These are phyloP conservation scores for Brachirus orientalis DNA, from an alignment of 2,113 vertebrate genomes.

Conservation along the genomic window DNA sequence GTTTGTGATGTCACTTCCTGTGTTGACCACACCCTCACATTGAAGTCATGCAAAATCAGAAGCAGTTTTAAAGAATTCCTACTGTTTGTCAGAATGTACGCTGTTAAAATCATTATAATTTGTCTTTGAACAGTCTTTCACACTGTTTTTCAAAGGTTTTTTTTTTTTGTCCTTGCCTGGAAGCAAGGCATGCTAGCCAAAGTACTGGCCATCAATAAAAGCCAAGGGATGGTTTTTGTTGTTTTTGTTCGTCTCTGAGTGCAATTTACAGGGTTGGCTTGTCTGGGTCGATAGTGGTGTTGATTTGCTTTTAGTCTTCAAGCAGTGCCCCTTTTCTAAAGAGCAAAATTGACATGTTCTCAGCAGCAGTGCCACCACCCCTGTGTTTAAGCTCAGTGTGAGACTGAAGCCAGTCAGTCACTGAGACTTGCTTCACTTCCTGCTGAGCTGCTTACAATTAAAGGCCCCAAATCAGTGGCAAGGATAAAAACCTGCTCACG, in stretches of 20 bases:
- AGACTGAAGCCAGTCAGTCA: slow-evolving; percentile 65
- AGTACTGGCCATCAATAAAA: slow-evolving; percentile 69
- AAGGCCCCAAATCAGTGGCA: slow-evolving; percentile 51
- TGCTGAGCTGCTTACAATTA: slow-evolving; percentile 74
- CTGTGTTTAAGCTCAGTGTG: slow-evolving; percentile 66
- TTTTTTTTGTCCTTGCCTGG: slow-evolving; percentile 51
- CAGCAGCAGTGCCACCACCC: slow-evolving; percentile 68
- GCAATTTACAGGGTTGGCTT: slow-evolving; percentile 70
- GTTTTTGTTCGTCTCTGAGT: slow-evolving; percentile 69
- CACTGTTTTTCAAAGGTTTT: slow-evolving; percentile 14
- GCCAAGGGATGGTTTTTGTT: slow-evolving; percentile 67
- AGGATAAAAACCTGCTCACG: slow-evolving; percentile 36
- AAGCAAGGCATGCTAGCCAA: slow-evolving; percentile 39
- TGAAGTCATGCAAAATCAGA: no score
- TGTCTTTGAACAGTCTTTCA: slow-evolving; percentile 20
- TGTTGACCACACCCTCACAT: background rate
- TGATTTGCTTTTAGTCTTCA: slow-evolving; percentile 79
- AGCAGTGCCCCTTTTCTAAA: slow-evolving; percentile 75
- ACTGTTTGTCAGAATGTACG: background rate
- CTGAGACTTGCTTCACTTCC: slow-evolving; percentile 65
- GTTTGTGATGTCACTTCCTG: slow-evolving; percentile 47
- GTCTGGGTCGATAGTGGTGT: slow-evolving; percentile 72
- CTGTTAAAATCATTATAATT: background rate
- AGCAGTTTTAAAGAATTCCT: background rate
- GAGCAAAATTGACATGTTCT: slow-evolving; percentile 80